Base-by-base conservation (phyloP, 2,888 invertebrate species). In the Anthophora plumipes region DNA sequence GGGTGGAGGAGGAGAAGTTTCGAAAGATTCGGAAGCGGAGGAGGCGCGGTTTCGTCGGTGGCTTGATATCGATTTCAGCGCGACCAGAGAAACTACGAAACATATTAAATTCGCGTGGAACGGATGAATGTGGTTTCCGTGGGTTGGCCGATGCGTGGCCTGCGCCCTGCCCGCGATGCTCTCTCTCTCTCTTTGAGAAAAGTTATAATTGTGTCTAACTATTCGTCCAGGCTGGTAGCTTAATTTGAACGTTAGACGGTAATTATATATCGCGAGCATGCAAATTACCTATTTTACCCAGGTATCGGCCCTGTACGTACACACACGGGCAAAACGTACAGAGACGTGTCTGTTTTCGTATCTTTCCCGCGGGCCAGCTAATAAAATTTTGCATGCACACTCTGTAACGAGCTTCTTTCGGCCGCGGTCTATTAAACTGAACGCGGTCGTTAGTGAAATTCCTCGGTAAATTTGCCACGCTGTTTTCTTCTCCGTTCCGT, bases 181-280 rank as follows among this genome's bases (percentile, higher is more conserved):
- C 64, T n/a, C n/a, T n/a, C 43, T 25, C 31, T 31, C 31, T 31
- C 31, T 31, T 31, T n/a, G 22, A 12, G 77, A 72, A 83, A 82
- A 84, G 72, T 83, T 85, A 80, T 86, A 83, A 80, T 87, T 78
- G 78, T 74, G 61, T 74, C 69, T 69, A 81, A 86, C 86, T 85
- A 80, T 84, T 84, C 84, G 66, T 59, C 75, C 64, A 31, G 57
- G 70, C 6, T 57, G 66, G 77, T 77, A 67, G 76, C 81, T 78
- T 75, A 77, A 85, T 85, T 85, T 82, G 59, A 68, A 72, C 85
- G 75, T 77, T 79, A 84, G 69, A 86, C 39, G 77, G 74, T 84
- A 82, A 86, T 86, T 86, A 85, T 60, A 69, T 77, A 77, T 85
- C 71, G 52, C 46, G 59, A 67, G 64, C 83, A 75, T 71, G 73